phyloP scores from a whole-genome alignment of 2,797 vertebrate genomes.

The Malurus splendens region DNA sequence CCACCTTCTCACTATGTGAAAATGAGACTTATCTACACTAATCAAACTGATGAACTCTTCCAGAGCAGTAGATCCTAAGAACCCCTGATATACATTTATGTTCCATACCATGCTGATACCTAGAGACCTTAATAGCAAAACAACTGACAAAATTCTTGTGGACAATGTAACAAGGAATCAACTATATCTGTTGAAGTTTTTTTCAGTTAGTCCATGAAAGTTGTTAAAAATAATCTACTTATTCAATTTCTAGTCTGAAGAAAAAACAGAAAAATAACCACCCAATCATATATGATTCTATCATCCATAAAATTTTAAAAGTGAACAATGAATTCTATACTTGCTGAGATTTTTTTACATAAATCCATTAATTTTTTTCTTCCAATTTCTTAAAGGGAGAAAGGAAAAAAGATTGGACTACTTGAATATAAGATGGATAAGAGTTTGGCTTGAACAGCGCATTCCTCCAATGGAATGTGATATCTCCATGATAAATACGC shows the following conservation, averaged over 20 bases:
- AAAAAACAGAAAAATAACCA: background rate
- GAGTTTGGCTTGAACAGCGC: background rate
- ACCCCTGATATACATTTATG: background rate
- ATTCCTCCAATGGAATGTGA: constrained; percentile 37
- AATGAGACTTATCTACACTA: background rate
- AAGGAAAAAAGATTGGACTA: background rate
- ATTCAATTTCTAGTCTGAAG: background rate
- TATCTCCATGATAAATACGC: constrained; percentile 27
- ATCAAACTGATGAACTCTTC: background rate
- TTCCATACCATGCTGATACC: background rate
- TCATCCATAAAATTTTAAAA: background rate
- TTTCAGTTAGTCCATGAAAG: background rate
- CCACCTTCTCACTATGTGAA: background rate
- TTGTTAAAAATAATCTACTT: background rate
- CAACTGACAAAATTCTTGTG: background rate
- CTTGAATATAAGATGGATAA: background rate
- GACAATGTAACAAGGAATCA: background rate
- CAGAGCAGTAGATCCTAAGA: background rate
- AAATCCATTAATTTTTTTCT: background rate
- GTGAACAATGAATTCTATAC: background rate
- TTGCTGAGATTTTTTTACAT: background rate
- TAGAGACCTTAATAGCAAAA: background rate
- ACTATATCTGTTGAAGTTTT: background rate
- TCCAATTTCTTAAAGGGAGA: background rate
- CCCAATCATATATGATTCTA: background rate